Evolutionary conservation across 2,797 vertebrate species (phyloP).

Genomic region (Artibeus jamaicensis): DNA sequence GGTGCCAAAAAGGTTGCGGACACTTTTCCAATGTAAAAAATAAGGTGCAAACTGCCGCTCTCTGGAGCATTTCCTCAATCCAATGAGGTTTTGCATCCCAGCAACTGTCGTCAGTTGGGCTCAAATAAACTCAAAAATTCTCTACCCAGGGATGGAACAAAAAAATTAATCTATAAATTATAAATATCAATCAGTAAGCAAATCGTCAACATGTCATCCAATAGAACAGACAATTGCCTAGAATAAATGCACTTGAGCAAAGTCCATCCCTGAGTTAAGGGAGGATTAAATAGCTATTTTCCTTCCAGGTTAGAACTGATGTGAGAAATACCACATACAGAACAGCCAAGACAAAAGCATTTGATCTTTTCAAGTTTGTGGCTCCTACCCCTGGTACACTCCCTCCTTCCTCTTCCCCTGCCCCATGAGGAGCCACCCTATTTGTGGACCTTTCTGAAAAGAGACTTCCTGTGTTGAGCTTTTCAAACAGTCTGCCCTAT

Average conservation of each 20-base stretch:
- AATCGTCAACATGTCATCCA: not conserved
- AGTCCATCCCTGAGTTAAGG: not conserved
- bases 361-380: fast-evolving
- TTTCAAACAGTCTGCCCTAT: not conserved
- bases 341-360: not conserved
- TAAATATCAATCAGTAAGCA: slow-evolving; percentile 42
- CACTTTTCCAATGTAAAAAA: not conserved
- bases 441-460: not conserved
- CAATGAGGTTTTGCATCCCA: not conserved
- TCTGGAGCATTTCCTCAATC: not conserved
- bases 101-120: not conserved
- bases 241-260: not conserved
- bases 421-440: not conserved
- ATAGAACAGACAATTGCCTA: not conserved
- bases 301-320: not conserved
- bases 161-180: slow-evolving; percentile 49
- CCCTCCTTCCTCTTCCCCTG: no score
- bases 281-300: not conserved
- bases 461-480: not conserved
- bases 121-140: not conserved
- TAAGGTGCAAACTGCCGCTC: not conserved
- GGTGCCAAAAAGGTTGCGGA: no score
- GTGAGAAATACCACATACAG: not conserved
- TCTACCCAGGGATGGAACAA: not conserved
- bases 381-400: fast-evolving